Base-by-base conservation (phyloP, 1,140 invertebrate species). In the Drosophila miranda region DNA sequence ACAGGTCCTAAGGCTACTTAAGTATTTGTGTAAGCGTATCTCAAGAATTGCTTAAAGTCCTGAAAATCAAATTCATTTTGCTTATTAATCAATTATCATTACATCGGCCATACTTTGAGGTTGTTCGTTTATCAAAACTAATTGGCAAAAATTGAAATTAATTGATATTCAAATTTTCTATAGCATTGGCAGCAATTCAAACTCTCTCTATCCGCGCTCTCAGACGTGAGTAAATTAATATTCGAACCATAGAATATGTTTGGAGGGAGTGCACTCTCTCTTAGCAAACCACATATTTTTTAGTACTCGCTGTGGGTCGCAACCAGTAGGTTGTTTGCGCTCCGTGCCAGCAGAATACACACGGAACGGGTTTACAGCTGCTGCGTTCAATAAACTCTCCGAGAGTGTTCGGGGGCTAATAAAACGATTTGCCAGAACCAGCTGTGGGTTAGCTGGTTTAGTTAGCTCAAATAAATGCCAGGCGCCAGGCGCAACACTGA, bases 361-460 rank as follows among this genome's bases (percentile, higher is more conserved):
- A 19, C 58, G 80, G 59, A 84, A 83, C 80, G 67, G 67, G 81
- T 83, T 83, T 79, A 19, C 19, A 19, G 19, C 68, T 58, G 34
- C 34, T 16, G 28, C 46, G 60, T 64, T 74, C 63, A 54, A 54
- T 75, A 64, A 57, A 50, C 51, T 48, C 46, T 42, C 19, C 14
- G 38, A 67, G 46, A 46, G 51, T 38, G 34, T 38, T 42, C 26
- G 44, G 48, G 48, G 21, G 49, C 41, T 43, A 66, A 63, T 50
- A 77, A 60, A 81, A 71, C 38, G 50, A 56, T 70, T 64, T 44
- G 16, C 21, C 13, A 45, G 26, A 64, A 58, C 41, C 66, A 14
- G 34, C 64, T 50, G 34, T 30, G 30, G 64, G 58, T 46, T 70
- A 51, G 11, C 54, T 28, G 21, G 21, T 30, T 28, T 5, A 14